Conservation (phyloP, 2,113 vertebrate genomes). For the Equus quagga region DNA sequence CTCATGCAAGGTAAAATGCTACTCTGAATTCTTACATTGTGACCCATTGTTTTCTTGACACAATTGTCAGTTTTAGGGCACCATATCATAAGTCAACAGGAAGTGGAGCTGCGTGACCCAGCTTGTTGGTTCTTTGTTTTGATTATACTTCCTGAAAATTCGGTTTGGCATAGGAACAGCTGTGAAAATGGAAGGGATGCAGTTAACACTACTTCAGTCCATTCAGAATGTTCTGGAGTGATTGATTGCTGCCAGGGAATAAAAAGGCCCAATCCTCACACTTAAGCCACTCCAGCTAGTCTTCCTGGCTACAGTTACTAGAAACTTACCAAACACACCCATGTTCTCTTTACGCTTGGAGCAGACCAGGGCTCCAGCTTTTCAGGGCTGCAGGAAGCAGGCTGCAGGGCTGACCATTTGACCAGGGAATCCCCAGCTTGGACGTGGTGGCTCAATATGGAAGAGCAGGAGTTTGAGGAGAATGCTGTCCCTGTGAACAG, state of each 20-base stretch:
- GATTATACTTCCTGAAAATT: neutral
- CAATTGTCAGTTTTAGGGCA: neutral
- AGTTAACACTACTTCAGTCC: neutral
- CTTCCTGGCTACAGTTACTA: neutral
- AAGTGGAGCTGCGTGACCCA: neutral
- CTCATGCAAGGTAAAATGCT: neutral
- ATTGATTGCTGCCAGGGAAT: neutral
- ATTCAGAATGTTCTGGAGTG: neutral
- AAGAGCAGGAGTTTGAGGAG: neutral
- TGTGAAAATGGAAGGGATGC: neutral
- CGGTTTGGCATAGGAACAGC: neutral
- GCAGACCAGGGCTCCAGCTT: neutral
- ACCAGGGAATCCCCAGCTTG: too few relatives aligned
- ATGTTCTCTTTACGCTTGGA: neutral
- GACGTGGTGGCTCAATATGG: neutral
- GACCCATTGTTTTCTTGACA: slow-evolving; percentile 10
- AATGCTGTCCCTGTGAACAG: neutral
- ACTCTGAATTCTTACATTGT: neutral
- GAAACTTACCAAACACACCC: neutral
- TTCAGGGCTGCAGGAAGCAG: neutral
- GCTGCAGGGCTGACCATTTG: neutral
- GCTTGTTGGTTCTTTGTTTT: neutral
- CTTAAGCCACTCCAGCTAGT: neutral
- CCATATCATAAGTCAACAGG: neutral
- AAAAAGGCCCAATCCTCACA: neutral